Conservation (phyloP, 1,140 invertebrate species). For the Drosophila suzukii region DNA sequence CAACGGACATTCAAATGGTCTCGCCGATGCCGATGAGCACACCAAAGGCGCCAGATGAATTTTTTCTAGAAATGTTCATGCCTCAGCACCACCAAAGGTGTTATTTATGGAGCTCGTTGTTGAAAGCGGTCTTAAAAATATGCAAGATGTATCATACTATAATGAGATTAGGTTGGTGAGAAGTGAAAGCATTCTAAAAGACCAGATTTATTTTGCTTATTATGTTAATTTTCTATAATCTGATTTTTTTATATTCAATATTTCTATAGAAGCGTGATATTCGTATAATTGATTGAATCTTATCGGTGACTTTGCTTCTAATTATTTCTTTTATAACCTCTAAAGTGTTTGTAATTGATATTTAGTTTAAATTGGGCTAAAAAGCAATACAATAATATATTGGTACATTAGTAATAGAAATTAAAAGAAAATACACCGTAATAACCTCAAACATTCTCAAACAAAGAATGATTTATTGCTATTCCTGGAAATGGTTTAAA, state of each 20-base stretch:
- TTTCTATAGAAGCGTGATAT: neutral
- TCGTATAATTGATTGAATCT: neutral
- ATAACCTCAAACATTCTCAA: neutral
- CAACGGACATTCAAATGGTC: conserved; percentile 57
- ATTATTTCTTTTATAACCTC: too few species aligned
- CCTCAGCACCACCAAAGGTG: conserved; percentile 35
- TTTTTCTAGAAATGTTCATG: conserved; percentile 48
- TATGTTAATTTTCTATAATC: neutral
- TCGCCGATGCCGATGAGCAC: conserved; percentile 4
- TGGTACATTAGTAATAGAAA: neutral
- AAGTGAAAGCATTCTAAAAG: conserved; percentile 7
- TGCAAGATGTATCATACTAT: conserved; percentile 33
- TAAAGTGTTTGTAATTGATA: too few species aligned
- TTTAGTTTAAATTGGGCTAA: too few species aligned
- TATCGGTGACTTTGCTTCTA: too few species aligned
- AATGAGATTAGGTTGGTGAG: conserved; percentile 17
- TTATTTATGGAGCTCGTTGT: conserved; percentile 42
- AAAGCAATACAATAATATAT: too few species aligned
- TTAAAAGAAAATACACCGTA: neutral
- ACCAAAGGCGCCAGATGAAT: conserved; percentile 54
- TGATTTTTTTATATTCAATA: neutral
- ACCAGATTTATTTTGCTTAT: neutral
- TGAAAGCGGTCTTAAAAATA: conserved; percentile 30
- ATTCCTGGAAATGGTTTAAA: neutral
- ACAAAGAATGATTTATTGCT: conserved; percentile 12